Base-by-base conservation (phyloP, 2,113 vertebrate genomes). In the Oreochromis aureus region DNA sequence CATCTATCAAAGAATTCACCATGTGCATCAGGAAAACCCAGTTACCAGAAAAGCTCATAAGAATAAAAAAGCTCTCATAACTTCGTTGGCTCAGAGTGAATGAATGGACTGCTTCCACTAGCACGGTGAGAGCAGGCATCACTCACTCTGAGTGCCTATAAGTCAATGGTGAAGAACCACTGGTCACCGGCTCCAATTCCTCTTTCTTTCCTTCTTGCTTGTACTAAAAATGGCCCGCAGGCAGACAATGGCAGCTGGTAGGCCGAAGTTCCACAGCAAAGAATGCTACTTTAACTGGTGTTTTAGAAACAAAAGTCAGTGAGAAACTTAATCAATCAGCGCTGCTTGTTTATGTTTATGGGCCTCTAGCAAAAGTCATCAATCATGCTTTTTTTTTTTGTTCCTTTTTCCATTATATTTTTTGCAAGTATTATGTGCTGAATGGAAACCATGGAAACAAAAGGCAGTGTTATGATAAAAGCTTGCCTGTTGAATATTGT, bases 321-420 rank as follows among this genome's bases (percentile, higher is more conserved):
- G 58, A 91, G 92, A 95, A 95, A 94, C 92, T 93, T 87, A 91
- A 96, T 96, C 95, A 96, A 96, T 96, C 95, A 96, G 90, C 58
- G 82, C 56, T 90, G 91, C 86, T 89, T 95, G 95, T 94, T 94
- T 93, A 94, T 96, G 94, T 96, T 96, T 96, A 95, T 94, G 93
- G 89, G 91, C 95, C 92, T 85, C 87, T 81, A 90, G 92, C 86
- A 48, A 84, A 88, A 91, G 89, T 91, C 94, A 96, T 96, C 95
- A 95, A 96, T 96, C 96, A 96, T 83, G 34, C 58, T 48, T 84
- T 22, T 46, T n/a, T 66, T 84, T 82, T 48, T 30, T 19, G 16
- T 76, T 78, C 44, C 44, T 71, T 78, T 88, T 84, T 90, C 76
- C 87, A 88, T 88, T 78, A 51, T 80, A 30, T 76, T 86, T 92